A percentile compares a stretch with the other conserved stretches of the same genome.
These are phyloP conservation scores for Florisuga fusca DNA, from an alignment of 2,797 vertebrate genomes.

Conservation along the genomic window DNA sequence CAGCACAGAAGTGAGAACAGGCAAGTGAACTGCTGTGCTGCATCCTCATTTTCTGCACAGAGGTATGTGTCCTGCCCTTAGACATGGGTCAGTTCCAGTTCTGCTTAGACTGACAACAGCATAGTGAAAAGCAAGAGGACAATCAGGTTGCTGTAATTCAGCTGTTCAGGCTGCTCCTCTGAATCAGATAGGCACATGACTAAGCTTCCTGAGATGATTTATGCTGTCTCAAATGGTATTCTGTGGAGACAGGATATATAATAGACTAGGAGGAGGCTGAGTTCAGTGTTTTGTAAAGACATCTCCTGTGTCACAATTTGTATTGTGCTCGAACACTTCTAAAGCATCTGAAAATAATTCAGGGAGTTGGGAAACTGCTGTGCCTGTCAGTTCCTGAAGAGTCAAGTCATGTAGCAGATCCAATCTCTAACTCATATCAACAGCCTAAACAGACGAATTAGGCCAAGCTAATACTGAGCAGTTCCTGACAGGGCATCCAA, in stretches of 20 bases:
- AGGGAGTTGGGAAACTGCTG: not conserved
- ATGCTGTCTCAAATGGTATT: not conserved
- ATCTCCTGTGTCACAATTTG: constrained; percentile 19
- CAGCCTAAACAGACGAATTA: not conserved
- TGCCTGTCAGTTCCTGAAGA: constrained; percentile 18
- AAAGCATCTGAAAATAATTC: constrained; percentile 7
- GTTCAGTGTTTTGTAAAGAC: constrained; percentile 1
- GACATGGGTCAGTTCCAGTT: not conserved
- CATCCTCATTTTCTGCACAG: not conserved
- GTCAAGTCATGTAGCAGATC: not conserved
- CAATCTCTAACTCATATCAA: not conserved
- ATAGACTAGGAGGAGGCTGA: constrained; percentile 19
- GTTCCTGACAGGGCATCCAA: not conserved
- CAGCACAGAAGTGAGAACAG: not conserved
- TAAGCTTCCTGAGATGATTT: constrained; percentile 13
- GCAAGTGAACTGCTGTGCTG: not conserved
- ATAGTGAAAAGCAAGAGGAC: not conserved
- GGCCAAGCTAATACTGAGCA: not conserved
- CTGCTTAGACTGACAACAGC: not conserved
- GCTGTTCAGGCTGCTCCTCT: not conserved
- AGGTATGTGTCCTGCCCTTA: not conserved
- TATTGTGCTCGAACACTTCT: not conserved
- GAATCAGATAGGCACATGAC: not conserved
- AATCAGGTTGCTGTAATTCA: not conserved
- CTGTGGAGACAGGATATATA: not conserved